These are phyloP conservation scores for Ascidia mentula DNA, from an alignment of 23 tunicate genomes.

Conservation along the genomic window DNA sequence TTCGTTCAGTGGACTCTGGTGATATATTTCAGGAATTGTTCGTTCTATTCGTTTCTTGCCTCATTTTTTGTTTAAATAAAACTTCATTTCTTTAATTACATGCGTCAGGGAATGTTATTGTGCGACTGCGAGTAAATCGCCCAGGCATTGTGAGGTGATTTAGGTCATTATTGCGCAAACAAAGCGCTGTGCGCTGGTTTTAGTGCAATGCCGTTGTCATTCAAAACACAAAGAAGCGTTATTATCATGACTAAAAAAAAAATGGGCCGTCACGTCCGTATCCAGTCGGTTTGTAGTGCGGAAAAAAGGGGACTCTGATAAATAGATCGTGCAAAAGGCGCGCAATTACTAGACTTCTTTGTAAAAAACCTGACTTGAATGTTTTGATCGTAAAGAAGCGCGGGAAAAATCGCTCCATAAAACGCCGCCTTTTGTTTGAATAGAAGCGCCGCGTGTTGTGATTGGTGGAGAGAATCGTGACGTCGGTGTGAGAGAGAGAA, in stretches of 20 bases:
- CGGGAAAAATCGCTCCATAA: constrained; percentile 37
- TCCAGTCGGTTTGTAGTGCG: not conserved
- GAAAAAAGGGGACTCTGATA: not conserved
- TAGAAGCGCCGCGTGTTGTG: not conserved
- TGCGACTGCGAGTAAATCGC: too few species aligned
- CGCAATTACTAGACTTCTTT: constrained; percentile 8
- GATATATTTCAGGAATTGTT: too few species aligned
- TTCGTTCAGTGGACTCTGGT: too few species aligned
- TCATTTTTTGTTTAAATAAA: not conserved
- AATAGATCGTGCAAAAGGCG: not conserved
- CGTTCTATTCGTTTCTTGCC: not conserved
- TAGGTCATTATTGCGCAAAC: not conserved
- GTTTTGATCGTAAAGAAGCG: constrained; percentile 7
- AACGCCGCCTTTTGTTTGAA: constrained; percentile 31
- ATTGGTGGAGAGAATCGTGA: constrained; percentile 38
- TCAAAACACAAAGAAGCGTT: not conserved
- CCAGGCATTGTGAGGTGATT: not conserved
- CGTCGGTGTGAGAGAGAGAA: constrained; percentile 30
- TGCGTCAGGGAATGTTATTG: too few species aligned
- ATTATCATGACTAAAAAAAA: not conserved
- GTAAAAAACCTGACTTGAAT: not conserved
- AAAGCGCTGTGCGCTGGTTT: not conserved
- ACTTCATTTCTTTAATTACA: not conserved
- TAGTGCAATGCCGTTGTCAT: not conserved
- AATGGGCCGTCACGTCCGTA: not conserved